Conservation (phyloP, 2,113 vertebrate genomes). For the Plotosus lineatus region DNA sequence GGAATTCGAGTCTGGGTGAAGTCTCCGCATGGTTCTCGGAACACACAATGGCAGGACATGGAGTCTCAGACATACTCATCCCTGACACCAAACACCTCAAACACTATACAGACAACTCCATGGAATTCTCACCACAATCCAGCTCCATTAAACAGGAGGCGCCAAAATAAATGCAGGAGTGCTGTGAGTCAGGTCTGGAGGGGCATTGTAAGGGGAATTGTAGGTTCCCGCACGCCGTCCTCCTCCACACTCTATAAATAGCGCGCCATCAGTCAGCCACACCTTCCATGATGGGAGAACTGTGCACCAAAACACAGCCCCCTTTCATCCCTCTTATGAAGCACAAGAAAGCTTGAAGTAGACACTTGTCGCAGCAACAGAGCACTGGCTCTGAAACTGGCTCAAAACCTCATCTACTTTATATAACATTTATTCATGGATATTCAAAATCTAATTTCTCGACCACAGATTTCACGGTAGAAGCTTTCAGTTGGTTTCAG, state of each 20-base stretch:
- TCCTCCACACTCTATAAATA: slow-evolving; percentile 54
- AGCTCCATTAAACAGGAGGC: slow-evolving; percentile 10
- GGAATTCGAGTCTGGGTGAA: no score
- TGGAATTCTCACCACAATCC: slow-evolving; percentile 17
- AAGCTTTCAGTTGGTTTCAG: neutral
- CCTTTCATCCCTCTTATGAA: slow-evolving; percentile 25
- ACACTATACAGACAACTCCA: slow-evolving; percentile 19
- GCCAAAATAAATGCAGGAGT: slow-evolving; percentile 18
- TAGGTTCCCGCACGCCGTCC: slow-evolving; percentile 47
- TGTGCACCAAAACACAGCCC: slow-evolving; percentile 41
- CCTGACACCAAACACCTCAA: slow-evolving; percentile 2
- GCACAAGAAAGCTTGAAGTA: slow-evolving; percentile 30
- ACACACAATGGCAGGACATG: slow-evolving; percentile 11
- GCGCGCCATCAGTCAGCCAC: slow-evolving; percentile 45
- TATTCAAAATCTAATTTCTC: slow-evolving; percentile 5
- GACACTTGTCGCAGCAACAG: slow-evolving; percentile 23
- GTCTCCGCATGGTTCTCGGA: slow-evolving; percentile 4
- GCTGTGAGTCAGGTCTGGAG: slow-evolving; percentile 42
- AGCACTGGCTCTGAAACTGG: slow-evolving; percentile 1
- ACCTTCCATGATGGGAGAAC: slow-evolving; percentile 34
- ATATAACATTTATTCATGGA: neutral
- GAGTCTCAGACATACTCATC: slow-evolving; percentile 8
- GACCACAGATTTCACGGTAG: neutral
- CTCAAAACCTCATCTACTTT: slow-evolving; percentile 1
- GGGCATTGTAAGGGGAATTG: slow-evolving; percentile 48